Conservation (phyloP, 2,797 vertebrate species). For the Sphenodon punctatus region DNA sequence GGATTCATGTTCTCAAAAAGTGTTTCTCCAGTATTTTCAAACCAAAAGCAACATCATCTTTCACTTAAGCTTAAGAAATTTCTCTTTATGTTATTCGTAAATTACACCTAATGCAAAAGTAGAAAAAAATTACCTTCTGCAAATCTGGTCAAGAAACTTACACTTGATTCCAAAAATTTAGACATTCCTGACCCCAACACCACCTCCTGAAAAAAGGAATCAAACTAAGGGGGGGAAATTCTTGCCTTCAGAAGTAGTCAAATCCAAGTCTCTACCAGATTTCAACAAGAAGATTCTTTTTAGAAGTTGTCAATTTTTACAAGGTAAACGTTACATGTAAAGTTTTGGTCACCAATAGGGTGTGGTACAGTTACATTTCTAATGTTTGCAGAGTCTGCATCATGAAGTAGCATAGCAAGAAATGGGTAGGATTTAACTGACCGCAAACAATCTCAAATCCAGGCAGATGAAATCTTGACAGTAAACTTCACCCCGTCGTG, state of each 20-base stretch:
- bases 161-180: neutral
- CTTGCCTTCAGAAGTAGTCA: neutral
- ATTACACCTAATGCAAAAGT: neutral
- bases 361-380: too few relatives aligned
- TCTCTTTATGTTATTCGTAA: neutral
- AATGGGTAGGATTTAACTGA: neutral
- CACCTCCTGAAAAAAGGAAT: neutral
- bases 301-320: too few relatives aligned
- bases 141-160: neutral
- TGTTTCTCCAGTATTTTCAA: neutral
- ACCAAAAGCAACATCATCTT: neutral
- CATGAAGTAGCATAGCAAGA: neutral
- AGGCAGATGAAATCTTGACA: neutral
- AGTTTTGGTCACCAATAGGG: too few relatives aligned
- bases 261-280: neutral
- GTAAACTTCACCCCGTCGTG: neutral
- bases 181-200: too few relatives aligned
- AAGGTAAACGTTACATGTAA: too few relatives aligned
- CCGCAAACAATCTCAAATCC: conserved; percentile 13
- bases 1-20: neutral
- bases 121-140: neutral
- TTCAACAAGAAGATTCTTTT: neutral
- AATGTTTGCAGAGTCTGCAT: neutral
- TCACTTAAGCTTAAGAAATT: neutral
- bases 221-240: accelerated